These are phyloP conservation scores for Catocala sponsa DNA, from an alignment of 2,888 invertebrate species.

Conservation along the genomic window DNA sequence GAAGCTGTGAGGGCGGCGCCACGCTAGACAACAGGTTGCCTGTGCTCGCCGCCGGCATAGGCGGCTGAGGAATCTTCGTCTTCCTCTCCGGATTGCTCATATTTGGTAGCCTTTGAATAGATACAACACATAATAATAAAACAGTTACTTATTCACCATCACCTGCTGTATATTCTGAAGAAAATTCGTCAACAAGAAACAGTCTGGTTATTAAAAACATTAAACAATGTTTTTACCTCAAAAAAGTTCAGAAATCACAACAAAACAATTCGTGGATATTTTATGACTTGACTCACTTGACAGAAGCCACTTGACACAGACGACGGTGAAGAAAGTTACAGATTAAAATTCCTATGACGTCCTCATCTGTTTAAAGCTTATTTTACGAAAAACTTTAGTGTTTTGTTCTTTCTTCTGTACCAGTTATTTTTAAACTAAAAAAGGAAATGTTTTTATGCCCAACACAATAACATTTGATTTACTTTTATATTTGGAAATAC, in stretches of 20 bases:
- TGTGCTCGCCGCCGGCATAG: conserved; percentile 77
- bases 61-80: conserved; percentile 75
- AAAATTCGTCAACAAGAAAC: no score
- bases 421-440: not conserved
- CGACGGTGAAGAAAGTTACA: no score
- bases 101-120: conserved; percentile 44
- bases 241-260: conserved; percentile 23
- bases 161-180: no score
- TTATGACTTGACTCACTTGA: conserved; percentile 34
- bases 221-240: conserved; percentile 28
- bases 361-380: no score
- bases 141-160: not conserved
- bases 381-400: no score
- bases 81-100: conserved; percentile 71
- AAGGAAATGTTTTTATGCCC: not conserved
- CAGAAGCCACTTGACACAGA: conserved; percentile 12
- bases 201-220: not conserved
- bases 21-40: conserved; percentile 90
- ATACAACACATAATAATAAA: conserved; percentile 20
- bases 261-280: conserved; percentile 42
- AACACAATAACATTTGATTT: no score
- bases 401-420: no score
- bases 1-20: conserved; percentile 90
- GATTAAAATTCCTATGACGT: no score
- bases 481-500: no score